A percentile compares a stretch with the other conserved stretches of the same genome.
These are phyloP conservation scores for Lacanobia oleracea DNA, from an alignment of 2,888 invertebrate species.

Conservation along the genomic window DNA sequence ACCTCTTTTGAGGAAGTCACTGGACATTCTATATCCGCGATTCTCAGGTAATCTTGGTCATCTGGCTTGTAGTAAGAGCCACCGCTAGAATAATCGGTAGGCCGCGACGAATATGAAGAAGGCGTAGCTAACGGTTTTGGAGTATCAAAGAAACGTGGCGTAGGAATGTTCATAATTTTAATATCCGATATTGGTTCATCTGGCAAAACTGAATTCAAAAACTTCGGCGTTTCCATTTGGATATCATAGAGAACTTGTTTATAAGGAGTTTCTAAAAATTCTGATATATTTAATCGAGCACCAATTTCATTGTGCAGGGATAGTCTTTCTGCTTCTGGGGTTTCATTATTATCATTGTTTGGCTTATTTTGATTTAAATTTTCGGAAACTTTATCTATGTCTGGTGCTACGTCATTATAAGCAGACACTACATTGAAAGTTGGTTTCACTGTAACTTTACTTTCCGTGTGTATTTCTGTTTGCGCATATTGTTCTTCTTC, in stretches of 20 bases:
- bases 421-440: slow-evolving; percentile 78
- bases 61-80: slow-evolving; percentile 92
- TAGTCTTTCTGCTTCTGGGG: slow-evolving; percentile 85
- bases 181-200: slow-evolving; percentile 87
- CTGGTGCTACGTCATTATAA: slow-evolving; percentile 47
- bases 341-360: slow-evolving; percentile 74
- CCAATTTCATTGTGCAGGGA: slow-evolving; percentile 85
- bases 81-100: slow-evolving; percentile 91
- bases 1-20: slow-evolving; percentile 72
- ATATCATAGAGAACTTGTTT: slow-evolving; percentile 88
- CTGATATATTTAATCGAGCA: slow-evolving; percentile 85
- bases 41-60: slow-evolving; percentile 88
- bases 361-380: slow-evolving; percentile 71
- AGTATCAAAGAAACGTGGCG: slow-evolving; percentile 89
- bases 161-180: slow-evolving; percentile 90
- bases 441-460: slow-evolving; percentile 73
- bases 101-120: slow-evolving; percentile 85
- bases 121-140: slow-evolving; percentile 84
- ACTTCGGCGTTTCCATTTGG: slow-evolving; percentile 90
- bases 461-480: slow-evolving; percentile 43
- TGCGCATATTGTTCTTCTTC: slow-evolving; percentile 68
- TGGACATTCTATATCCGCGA: slow-evolving; percentile 76
- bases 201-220: slow-evolving; percentile 85
- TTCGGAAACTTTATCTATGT: slow-evolving; percentile 62
- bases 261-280: slow-evolving; percentile 91